These are phyloP conservation scores for Nibea coibor DNA, from an alignment of 2,113 vertebrate genomes.

Conservation along the genomic window DNA sequence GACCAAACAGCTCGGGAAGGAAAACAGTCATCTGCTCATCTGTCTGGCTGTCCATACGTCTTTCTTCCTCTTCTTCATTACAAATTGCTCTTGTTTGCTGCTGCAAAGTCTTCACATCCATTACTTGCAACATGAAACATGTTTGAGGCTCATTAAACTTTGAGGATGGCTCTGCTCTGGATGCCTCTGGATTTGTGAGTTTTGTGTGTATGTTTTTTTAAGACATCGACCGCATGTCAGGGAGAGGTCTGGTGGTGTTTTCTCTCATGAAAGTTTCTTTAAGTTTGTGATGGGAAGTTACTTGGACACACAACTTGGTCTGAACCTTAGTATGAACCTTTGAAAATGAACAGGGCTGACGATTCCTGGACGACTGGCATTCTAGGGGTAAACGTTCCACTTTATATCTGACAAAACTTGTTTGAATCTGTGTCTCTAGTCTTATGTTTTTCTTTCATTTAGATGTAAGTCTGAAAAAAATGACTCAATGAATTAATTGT, in stretches of 20 bases:
- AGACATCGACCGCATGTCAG: slow-evolving; percentile 48
- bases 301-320: slow-evolving; percentile 19
- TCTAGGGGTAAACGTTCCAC: slow-evolving; percentile 17
- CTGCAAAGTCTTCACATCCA: slow-evolving; percentile 44
- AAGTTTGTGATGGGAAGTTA: slow-evolving; percentile 49
- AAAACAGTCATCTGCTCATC: slow-evolving; percentile 62
- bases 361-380: slow-evolving; percentile 8
- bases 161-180: slow-evolving; percentile 53
- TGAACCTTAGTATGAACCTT: slow-evolving; percentile 47
- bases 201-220: slow-evolving; percentile 35
- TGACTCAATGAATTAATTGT: not conserved
- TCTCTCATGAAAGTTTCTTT: slow-evolving; percentile 35
- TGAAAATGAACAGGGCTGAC: slow-evolving; percentile 38
- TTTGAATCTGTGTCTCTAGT: slow-evolving; percentile 7
- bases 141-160: slow-evolving; percentile 60
- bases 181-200: slow-evolving; percentile 56
- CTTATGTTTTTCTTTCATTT: not conserved
- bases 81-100: slow-evolving; percentile 53
- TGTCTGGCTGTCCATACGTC: slow-evolving; percentile 14
- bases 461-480: not conserved
- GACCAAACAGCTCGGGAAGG: slow-evolving; percentile 63
- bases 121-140: slow-evolving; percentile 61
- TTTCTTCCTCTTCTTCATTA: slow-evolving; percentile 35
- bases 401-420: slow-evolving; percentile 22
- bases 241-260: slow-evolving; percentile 51